Evolutionary conservation across 2,888 invertebrate genomes (phyloP), one percentile per base, ranked within the genome.

Genomic region (Branchipolynoe longqiensis): DNA sequence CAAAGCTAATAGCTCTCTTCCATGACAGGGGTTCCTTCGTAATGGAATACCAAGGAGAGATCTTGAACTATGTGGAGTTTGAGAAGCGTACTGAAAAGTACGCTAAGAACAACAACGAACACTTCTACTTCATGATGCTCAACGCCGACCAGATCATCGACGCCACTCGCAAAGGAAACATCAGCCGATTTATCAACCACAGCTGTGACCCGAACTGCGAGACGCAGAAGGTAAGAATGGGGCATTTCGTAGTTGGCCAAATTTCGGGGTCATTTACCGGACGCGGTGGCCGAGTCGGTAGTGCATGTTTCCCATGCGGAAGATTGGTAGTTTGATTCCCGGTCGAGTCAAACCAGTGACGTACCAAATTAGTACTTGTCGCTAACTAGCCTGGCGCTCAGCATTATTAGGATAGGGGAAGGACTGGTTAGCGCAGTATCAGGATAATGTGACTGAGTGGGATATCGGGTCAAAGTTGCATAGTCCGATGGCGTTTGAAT

Each of bases 201-300:
- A 98, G 98, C 73, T 99, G 99, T 93, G 98, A 99, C 90, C 99
- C 99, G 0, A 99, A 99, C 94, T 97, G 98, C 2, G 98, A 98
- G 94, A 99, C 99, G 0, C 99, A 99, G 94, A 99, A 99, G 94
- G 95, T 95, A 89, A 85, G 89, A 31, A n/a, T n/a, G n/a, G n/a
- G n/a, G n/a, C n/a, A n/a, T n/a, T n/a, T n/a, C n/a, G 54, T 25
- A 25, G 25, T 54, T 54, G 54, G 22, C 18, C 12, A n/a, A n/a
- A n/a, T n/a, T n/a, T n/a, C n/a, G n/a, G n/a, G n/a, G n/a, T n/a
- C n/a, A n/a, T n/a, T n/a, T n/a, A n/a, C n/a, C n/a, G n/a, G n/a
- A n/a, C n/a, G n/a, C n/a, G n/a, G n/a, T n/a, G n/a, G n/a, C n/a
- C n/a, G n/a, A n/a, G n/a, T n/a, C n/a, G n/a, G n/a, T n/a, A n/a